Evolutionary conservation across 2,113 vertebrate genomes (phyloP), one percentile per base, ranked within the genome.

Genomic region (Clarias batrachus): DNA sequence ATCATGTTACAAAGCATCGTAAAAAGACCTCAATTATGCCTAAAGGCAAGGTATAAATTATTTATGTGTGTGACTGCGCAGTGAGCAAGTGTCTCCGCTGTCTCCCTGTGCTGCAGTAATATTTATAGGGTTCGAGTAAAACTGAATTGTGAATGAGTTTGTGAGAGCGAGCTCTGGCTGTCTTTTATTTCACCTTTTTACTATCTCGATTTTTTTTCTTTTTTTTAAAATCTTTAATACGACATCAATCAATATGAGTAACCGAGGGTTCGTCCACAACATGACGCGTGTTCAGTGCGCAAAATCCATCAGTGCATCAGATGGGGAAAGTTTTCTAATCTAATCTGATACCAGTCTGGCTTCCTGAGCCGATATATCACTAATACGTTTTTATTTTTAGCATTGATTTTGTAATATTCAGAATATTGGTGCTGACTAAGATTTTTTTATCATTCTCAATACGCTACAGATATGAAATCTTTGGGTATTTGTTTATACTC

Each of bases 11-110:
- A 86, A 82, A 82, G 79, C 74, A 73, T 63, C 68, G 60, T 82
- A 86, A 86, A 86, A 82, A 54, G 78, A 81, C 80, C 56, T 21
- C 82, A 81, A 82, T 82, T 56, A 81, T 71, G 66, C 85, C 85
- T 71, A 30, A 60, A 86, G 85, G 85, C 66, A 60, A 66, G 66
- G 59, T 27, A 77, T 85, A 65, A 77, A 60, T 81, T 59, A 63
- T 70, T 56, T n/a, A 71, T 81, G 60, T 73, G 78, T 77, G 13
- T 30, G 70, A n/a, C 25, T 76, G 70, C 25, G 17, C 70, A 52
- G 59, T 85, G 84, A 56, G 76, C 68, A 41, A 73, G 23, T 19
- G n/a, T 62, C 56, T 81, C 54, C 13, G 74, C 65, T n/a, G 25
- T 27, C n/a, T 48, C 57, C 65, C 59, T 27, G 10, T 4, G 37